These are phyloP conservation scores for Caenorhabditis sp. DNA, from an alignment of 2,888 invertebrate species.

Conservation along the genomic window DNA sequence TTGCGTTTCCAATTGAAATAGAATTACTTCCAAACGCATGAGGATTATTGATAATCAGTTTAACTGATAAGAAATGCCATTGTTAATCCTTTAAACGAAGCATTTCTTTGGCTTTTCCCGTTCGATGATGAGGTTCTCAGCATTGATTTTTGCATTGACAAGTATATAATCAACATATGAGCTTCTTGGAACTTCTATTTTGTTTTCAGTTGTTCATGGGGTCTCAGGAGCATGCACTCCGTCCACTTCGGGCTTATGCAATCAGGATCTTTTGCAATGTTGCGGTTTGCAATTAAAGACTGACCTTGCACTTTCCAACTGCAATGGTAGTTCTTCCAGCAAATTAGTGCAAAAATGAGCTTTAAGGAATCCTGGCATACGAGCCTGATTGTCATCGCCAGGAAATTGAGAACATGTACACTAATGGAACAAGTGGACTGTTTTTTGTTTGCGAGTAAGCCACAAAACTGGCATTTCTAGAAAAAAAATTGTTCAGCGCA, in stretches of 20 bases:
- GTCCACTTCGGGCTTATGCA: constrained; percentile 41
- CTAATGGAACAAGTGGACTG: constrained; percentile 60
- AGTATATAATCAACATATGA: not conserved
- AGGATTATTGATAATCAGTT: constrained; percentile 56
- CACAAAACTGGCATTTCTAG: not conserved
- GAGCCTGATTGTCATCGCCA: constrained; percentile 68
- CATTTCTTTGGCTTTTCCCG: constrained; percentile 32
- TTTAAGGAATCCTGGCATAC: constrained; percentile 57
- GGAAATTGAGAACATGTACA: constrained; percentile 65
- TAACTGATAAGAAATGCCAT: constrained; percentile 55
- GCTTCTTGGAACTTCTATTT: not conserved
- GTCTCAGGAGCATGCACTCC: constrained; percentile 14
- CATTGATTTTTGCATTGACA: constrained; percentile 46
- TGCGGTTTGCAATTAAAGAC: constrained; percentile 60
- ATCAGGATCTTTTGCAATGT: constrained; percentile 47
- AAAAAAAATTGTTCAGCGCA: constrained; percentile 50
- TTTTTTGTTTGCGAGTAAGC: constrained; percentile 65
- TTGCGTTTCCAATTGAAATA: constrained; percentile 21
- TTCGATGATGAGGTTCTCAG: constrained; percentile 42
- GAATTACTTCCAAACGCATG: constrained; percentile 12
- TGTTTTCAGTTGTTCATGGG: constrained; percentile 5
- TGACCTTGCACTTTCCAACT: constrained; percentile 49
- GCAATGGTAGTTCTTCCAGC: constrained; percentile 36
- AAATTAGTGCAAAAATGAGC: not conserved
- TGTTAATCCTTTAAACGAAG: constrained; percentile 43